Percentiles rank a stretch among this genome's conserved stretches.
phyloP scores from a whole-genome alignment of 2,113 vertebrate genomes.

The Bagarius yarrelli region DNA sequence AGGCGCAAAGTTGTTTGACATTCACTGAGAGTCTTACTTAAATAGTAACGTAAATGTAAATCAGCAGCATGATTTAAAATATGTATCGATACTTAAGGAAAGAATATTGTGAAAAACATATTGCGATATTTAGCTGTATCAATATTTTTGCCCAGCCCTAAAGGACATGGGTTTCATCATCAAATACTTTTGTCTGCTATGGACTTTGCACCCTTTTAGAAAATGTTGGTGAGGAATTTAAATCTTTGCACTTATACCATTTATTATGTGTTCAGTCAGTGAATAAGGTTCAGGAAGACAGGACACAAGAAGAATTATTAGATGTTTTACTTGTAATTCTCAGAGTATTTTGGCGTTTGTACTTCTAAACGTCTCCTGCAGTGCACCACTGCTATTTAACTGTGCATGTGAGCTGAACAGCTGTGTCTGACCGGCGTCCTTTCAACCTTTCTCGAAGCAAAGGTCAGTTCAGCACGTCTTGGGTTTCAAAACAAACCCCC shows the following conservation, averaged over 20 bases:
- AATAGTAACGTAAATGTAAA: no score
- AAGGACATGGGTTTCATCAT: not conserved
- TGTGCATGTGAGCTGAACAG: conserved; percentile 50
- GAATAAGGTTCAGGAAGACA: not conserved
- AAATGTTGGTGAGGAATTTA: not conserved
- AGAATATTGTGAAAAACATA: no score
- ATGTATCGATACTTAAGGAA: no score
- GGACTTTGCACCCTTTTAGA: not conserved
- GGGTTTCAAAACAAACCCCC: conserved; percentile 71
- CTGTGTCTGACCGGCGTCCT: conserved; percentile 59
- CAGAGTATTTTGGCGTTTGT: not conserved
- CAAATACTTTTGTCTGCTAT: not conserved
- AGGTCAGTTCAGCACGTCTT: conserved; percentile 63
- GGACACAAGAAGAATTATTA: not conserved
- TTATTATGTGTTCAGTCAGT: not conserved
- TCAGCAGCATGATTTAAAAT: no score
- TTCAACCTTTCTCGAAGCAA: conserved; percentile 57
- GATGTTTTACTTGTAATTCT: not conserved
- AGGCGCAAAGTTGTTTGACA: no score
- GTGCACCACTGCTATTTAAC: not conserved
- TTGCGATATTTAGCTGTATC: no score
- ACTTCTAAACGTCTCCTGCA: conserved; percentile 20
- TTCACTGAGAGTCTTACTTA: no score
- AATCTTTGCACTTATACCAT: not conserved
- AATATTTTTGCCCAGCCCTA: no score